Evolutionary conservation across 2,888 invertebrate species (phyloP).

Genomic region (Napeogenes inachia): DNA sequence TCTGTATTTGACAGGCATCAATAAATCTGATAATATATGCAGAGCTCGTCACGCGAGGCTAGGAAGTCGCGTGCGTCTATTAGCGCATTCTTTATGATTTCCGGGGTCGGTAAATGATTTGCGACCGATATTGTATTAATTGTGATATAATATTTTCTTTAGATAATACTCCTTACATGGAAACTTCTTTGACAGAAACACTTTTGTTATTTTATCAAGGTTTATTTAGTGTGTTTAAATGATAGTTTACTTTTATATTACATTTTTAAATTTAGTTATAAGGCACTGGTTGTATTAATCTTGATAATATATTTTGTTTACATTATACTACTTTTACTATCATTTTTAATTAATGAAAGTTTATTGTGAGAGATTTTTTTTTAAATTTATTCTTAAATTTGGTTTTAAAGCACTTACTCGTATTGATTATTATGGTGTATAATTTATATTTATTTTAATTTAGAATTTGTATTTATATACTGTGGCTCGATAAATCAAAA

Average conservation of each 20-base stretch:
- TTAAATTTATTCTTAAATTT: not conserved
- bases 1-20: slow-evolving; percentile 4
- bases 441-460: too few species aligned
- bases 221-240: too few species aligned
- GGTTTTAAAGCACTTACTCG: too few species aligned
- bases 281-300: not conserved
- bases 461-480: not conserved
- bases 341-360: too few species aligned
- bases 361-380: not conserved
- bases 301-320: slow-evolving; percentile 1
- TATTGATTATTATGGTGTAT: not conserved
- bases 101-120: not conserved
- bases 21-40: not conserved
- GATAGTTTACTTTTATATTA: not conserved
- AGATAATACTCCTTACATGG: not conserved
- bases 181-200: not conserved
- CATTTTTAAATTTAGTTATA: not conserved
- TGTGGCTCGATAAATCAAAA: not conserved
- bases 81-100: not conserved
- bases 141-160: not conserved
- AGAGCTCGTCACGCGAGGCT: not conserved
- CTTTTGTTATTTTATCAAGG: too few species aligned
- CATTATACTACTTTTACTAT: not conserved
- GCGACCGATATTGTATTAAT: slow-evolving; percentile 4
- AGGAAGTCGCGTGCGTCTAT: slow-evolving; percentile 4